Evolutionary conservation across 1,140 invertebrate genomes (phyloP), one percentile per base, ranked within the genome.

Genomic region (Latrodectus geometricus): DNA sequence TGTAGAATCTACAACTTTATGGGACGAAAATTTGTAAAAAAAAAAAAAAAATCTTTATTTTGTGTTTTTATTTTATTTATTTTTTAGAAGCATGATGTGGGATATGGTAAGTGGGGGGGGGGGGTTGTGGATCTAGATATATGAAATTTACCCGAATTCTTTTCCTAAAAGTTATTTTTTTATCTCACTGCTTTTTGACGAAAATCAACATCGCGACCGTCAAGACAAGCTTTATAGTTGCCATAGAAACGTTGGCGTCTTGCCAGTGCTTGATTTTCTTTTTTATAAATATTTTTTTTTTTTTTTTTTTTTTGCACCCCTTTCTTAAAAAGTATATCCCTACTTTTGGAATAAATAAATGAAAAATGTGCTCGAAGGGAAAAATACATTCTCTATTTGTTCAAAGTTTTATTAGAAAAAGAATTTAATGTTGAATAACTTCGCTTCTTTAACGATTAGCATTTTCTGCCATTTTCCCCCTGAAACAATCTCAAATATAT

Each of bases 181-280:
- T 82, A 72, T 82, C 65, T 54, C 73, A 72, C 35, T 82, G 69
- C 50, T 73, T 52, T 82, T 82, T 74, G 70, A 52, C 52, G 56
- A 83, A 83, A 83, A 75, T 50, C 48, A 75, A 83, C 81, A 83
- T 83, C 81, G 72, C 75, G 72, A 83, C 72, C 73, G 70, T 83
- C 81, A 75, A 83, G 56, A 83, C 54, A 72, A 75, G 73, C 61
- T 83, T 83, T 69, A 66, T 73, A 65, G 81, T 83, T 66, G 61
- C 72, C 20, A 83, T 83, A 23, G 61, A 56, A 83, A 83, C 81
- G 35, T 50, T 83, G 81, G 81, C 81, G n/a, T n/a, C 48, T 83
- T 83, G 81, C 81, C 81, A 83, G 20, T 72, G 56, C 74, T 75
- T 83, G 35, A 83, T 75, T 35, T 75, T 83, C 81, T 74, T 83